Evolutionary conservation across 1,140 invertebrate species (phyloP).

Genomic region (Bombus polaris): DNA sequence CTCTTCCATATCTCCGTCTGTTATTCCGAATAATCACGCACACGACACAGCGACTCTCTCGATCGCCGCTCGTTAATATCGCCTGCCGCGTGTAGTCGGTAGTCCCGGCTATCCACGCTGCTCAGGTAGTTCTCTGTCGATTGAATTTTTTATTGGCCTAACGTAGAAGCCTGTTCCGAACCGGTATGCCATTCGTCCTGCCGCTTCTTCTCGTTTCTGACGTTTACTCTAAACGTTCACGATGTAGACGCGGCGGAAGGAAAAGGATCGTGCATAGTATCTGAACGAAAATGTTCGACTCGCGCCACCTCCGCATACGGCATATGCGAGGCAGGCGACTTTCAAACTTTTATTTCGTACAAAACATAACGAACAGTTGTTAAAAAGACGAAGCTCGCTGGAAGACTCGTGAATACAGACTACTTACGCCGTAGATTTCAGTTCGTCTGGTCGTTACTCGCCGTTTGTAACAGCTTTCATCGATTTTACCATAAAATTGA

Average conservation of each 20-base stretch:
- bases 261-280: not conserved
- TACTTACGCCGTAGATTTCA: not conserved
- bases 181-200: constrained; percentile 55
- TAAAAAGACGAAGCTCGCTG: not conserved
- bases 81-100: constrained; percentile 52
- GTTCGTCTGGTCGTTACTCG: constrained; percentile 9
- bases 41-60: constrained; percentile 56
- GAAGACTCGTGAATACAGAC: not conserved
- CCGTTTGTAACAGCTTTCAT: constrained; percentile 10
- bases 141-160: constrained; percentile 64
- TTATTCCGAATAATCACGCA: constrained; percentile 60
- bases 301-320: not conserved
- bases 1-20: not conserved
- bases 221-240: constrained; percentile 34
- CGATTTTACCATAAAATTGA: constrained; percentile 83
- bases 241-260: not conserved
- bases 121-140: constrained; percentile 62
- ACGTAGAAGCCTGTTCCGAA: constrained; percentile 48
- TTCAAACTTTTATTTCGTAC: constrained; percentile 33
- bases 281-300: not conserved
- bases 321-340: no score
- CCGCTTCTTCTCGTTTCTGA: constrained; percentile 33
- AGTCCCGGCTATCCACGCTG: constrained; percentile 45
- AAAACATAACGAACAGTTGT: constrained; percentile 7
- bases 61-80: constrained; percentile 73